Evolutionary conservation across 2,888 invertebrate genomes (phyloP).

Genomic region (Eudasyphora cyanicolor): DNA sequence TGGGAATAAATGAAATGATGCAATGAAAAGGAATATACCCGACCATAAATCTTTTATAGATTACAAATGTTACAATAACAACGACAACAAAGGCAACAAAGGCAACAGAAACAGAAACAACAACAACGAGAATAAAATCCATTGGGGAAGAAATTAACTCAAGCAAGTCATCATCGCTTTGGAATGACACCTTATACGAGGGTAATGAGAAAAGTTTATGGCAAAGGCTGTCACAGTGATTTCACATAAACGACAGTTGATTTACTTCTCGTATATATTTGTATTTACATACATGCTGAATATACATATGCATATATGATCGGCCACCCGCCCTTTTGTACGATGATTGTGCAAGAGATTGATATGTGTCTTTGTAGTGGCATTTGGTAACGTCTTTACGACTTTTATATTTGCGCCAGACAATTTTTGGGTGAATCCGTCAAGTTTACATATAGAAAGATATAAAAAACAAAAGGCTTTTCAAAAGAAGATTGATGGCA

Average conservation of each 20-base stretch:
- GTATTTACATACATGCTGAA: too few relatives aligned
- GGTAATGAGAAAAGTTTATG: slow-evolving; percentile 3
- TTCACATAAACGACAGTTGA: background rate
- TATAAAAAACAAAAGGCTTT: too few relatives aligned
- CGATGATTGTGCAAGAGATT: background rate
- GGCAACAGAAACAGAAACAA: background rate
- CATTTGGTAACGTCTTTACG: too few relatives aligned
- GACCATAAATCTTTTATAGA: slow-evolving; percentile 49
- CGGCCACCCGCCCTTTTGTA: too few relatives aligned
- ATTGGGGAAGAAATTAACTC: background rate
- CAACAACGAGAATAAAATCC: background rate
- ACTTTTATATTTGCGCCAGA: background rate
- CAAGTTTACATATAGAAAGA: too few relatives aligned
- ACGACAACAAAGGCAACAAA: slow-evolving; percentile 8
- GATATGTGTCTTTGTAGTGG: background rate
- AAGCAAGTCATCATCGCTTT: slow-evolving; percentile 16
- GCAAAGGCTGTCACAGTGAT: background rate
- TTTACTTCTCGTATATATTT: too few relatives aligned
- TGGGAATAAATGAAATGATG: slow-evolving; percentile 41
- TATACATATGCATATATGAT: too few relatives aligned
- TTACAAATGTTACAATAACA: slow-evolving; percentile 49
- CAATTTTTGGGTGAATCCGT: too few relatives aligned
- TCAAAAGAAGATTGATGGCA: too few relatives aligned
- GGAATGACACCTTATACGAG: slow-evolving; percentile 1
- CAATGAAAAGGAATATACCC: slow-evolving; percentile 29